Conservation (phyloP, 2,797 vertebrate species). For the Pogonophryne albipinna region DNA sequence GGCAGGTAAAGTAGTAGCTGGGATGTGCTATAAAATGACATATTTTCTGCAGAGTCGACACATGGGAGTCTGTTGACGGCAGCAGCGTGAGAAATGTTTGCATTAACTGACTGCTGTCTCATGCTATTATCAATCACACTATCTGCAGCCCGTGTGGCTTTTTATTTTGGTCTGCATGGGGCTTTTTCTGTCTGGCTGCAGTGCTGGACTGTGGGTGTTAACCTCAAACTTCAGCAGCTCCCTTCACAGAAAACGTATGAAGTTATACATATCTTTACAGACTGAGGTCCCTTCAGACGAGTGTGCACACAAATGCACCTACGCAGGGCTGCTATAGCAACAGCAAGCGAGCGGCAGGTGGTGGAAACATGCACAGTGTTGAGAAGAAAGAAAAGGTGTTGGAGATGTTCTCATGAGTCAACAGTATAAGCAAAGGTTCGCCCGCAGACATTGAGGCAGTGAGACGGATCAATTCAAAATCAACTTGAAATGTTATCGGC, state of each 20-base stretch:
- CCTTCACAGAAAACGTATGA: background rate
- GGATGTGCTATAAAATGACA: background rate
- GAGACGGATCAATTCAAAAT: too few species aligned
- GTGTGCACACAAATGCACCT: background rate
- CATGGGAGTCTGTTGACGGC: background rate
- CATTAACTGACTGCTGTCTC: background rate
- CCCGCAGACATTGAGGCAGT: too few species aligned
- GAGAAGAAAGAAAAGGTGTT: conserved; percentile 1
- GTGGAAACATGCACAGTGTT: background rate
- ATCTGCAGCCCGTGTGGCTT: background rate
- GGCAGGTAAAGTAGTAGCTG: background rate
- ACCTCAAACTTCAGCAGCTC: background rate
- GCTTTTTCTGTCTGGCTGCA: background rate
- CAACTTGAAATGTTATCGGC: too few species aligned
- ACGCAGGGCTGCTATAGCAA: conserved; percentile 21
- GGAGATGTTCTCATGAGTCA: background rate
- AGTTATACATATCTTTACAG: background rate
- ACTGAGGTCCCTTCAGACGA: background rate
- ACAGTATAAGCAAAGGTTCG: background rate
- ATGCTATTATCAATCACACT: background rate
- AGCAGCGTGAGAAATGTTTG: background rate
- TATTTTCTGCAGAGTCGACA: background rate
- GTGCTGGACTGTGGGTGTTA: background rate
- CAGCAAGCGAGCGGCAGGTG: background rate
- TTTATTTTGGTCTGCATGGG: background rate